Evolutionary conservation across 2,797 vertebrate genomes (phyloP), one percentile per base, ranked within the genome.

Genomic region (Triplophysa bombifrons): DNA sequence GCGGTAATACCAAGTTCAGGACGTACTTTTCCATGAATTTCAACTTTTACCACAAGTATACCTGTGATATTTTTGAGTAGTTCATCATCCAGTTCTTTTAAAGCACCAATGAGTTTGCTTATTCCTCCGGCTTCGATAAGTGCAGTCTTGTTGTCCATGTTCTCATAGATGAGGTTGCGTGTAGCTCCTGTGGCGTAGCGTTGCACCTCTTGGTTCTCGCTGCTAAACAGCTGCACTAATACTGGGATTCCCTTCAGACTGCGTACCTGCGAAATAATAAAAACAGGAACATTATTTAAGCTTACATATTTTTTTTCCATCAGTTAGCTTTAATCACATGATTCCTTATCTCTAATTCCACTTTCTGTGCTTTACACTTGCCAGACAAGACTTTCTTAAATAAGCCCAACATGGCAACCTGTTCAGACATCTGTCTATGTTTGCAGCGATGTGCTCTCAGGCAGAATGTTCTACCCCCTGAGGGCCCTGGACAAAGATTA

Each of bases 81-180:
- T 86, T 99, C 98, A 0, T 98, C 96, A 0, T 98, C 96, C 0
- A 91, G 94, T 84, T 96, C 93, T 0, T 87, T 87, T 72, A 98
- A 91, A 0, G 95, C 91, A 64, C 90, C 86, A 81, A 98, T 91
- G 1, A 99, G 93, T 86, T 93, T 93, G 0, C 86, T 92, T 84
- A 99, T 93, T 51, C 98, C 97, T 0, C 95, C 95, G 13, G 96
- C 94, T 46, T 96, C 93, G 34, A 98, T 95, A 55, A 99, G 93
- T 0, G 93, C 94, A 14, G 91, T 89, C 89, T 99, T 99, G 91
- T 99, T 99, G 71, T 98, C 95, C 0, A 92, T 68, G 0, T 94
- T 98, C 88, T 99, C 97, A 0, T 98, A 99, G 89, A 99, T 97
- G 85, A 99, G 94, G 90, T 99, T 99, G 67, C 97, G 94, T 78